Evolutionary conservation across 2,113 vertebrate species (phyloP).

Genomic region (Tyto alba): DNA sequence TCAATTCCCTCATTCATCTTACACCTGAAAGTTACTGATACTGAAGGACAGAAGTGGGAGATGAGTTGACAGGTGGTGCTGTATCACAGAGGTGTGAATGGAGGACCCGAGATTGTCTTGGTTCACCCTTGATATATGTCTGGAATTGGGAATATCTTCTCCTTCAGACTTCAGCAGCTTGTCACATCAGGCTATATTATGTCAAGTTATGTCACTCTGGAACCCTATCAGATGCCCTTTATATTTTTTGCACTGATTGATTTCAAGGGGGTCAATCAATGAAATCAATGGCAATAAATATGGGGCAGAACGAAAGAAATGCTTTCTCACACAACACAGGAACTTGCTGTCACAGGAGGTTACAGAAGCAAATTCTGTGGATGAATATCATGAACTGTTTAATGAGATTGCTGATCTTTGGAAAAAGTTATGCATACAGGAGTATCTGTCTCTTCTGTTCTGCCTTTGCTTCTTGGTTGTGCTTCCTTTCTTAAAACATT

Average conservation of each 20-base stretch:
- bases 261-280: constrained; percentile 27
- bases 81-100: background rate
- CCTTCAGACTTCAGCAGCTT: background rate
- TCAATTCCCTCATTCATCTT: background rate
- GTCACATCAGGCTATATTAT: background rate
- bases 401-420: background rate
- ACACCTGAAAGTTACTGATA: background rate
- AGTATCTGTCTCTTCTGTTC: background rate
- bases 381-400: background rate
- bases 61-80: background rate
- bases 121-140: background rate
- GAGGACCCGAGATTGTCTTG: background rate
- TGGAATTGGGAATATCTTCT: background rate
- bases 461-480: background rate
- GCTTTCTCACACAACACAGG: background rate
- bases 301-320: background rate
- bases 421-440: background rate
- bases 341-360: background rate
- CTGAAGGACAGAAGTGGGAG: background rate
- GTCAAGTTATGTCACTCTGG: background rate
- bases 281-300: constrained; percentile 20
- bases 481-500: background rate
- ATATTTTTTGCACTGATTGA: background rate
- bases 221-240: background rate
- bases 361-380: background rate